Evolutionary conservation across 1,140 invertebrate genomes (phyloP), one percentile per base, ranked within the genome.

Genomic region (Paracyclopina nana): DNA sequence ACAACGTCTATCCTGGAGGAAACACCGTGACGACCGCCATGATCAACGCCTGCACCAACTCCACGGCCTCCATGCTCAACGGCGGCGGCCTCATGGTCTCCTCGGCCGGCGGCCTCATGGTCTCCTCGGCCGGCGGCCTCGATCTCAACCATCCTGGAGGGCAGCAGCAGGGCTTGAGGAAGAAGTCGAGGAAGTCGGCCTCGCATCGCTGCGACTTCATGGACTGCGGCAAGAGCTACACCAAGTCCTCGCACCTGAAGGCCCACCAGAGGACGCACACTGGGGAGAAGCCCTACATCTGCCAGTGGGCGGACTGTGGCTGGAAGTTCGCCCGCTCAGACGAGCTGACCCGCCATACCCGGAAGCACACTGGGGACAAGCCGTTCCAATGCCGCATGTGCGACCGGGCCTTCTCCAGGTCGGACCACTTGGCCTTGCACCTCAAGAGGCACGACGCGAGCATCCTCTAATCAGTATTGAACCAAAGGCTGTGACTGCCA

Each of bases 231-330:
- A 80, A 80, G 62, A 75, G 71, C 1, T 80, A 79, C 62, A 75
- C 72, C 4, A 80, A 80, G 59, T 77, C 73, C 52, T 79, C 77
- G 1, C 78, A 80, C 62, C 64, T 80, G 43, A 75, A 78, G 57
- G 73, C 75, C 4, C 77, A 80, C 60, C 60, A 74, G 27, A 57
- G 72, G 44, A 72, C 74, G 40, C 74, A 78, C 56, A 77, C 74
- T 52, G 73, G 75, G 25, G 73, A 75, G 62, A 74, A 67, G 31
- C 82, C 82, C 0, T 92, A 87, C 63, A 73, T 77, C 38, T 95
- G 88, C 59, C 70, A 66, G 48, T 78, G 75, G 75, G 72, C 72
- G 54, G 74, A 73, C 8, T 78, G 76, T 59, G 74, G 73, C 0
- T 78, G 77, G 77, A 75, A 74, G 56, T 78, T 78, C 62, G 76